Base-by-base conservation (phyloP, 2,888 invertebrate genomes). In the Harpalus rufipes region DNA sequence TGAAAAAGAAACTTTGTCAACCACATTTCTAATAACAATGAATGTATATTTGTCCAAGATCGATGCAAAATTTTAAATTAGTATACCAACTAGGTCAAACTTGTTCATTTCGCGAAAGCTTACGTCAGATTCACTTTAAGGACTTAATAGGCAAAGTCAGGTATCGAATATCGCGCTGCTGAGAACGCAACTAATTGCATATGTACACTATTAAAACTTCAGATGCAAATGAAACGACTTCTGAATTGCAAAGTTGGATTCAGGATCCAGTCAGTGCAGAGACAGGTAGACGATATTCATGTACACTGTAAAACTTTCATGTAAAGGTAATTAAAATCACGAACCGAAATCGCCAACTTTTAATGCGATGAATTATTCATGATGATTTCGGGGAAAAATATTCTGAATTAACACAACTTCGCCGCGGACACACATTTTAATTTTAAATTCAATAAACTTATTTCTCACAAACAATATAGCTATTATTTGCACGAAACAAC, bases 171-270 rank as follows among this genome's bases (percentile, higher is more conserved):
- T 68, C 72, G 72, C 44, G 72, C 18, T 74, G 21, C 44, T 74
- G 44, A 74, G 72, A 74, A 74, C 44, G 72, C 72, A 74, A 74
- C 78, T 58, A 76, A 76, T 76, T 58, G 58, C 58, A 74, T 74
- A 74, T 78, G 78, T 78, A 78, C 78, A 58, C 78, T 58, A 78
- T 78, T 78, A 78, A 58, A 78, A 78, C 78, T 78, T 78, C 58
- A 56, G 58, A 78, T 78, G 78, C 72, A 56, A 78, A 78, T 78
- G 78, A 78, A 78, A 78, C 56, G 78, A 78, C 78, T 78, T 58
- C 58, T 78, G 78, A 78, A 78, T 58, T 78, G 78, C 58, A 78
- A 78, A 78, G 78, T 78, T 78, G 78, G 16, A 78, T 41, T 0
- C 39, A 59, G 16, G 59, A 59, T 12, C 32, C 68, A 68, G 68